Base-by-base conservation (phyloP, 2,113 vertebrate genomes). In the Rhabdomys dilectus region DNA sequence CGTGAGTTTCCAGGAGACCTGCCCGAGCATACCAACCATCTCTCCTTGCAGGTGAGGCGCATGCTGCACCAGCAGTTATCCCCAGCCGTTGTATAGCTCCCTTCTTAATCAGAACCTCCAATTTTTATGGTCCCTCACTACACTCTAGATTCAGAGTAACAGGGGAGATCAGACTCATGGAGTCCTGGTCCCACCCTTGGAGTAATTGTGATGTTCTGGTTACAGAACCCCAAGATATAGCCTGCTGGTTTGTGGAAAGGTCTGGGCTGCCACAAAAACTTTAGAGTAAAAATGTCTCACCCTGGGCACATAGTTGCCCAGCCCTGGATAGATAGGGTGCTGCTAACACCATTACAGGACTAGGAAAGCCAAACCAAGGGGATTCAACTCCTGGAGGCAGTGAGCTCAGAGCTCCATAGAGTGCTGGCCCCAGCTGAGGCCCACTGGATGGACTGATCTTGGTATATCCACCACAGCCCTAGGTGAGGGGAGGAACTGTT, bases 31-130 rank as follows among this genome's bases (percentile, higher is more conserved):
- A 99, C 99, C 81, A 99, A 99, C 36, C 99, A 99, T 92, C 99
- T 99, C 80, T 99, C 99, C 39, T 98, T 99, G 72, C 99, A 99
- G 99, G 99, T 99, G 96, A 96, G 90, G 91, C 12, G 5, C 5
- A 26, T 17, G 6, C 24, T 11, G 8, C 0, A 0, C 21, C 73
- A 11, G 5, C 1, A 0, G 76, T 62, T 31, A 10, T 19, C 73
- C 36, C 82, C 29, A 53, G 56, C 26, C 34, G 29, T 22, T 4
- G 3, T 42, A 9, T 5, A 22, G 39, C 15, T 53, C 22, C 21
- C 53, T 60, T 24, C 62, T 66, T 58, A n/a, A 22, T 36, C 48
- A 36, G 78, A 94, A 24, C 53, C 26, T 36, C 80, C 39, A 75
- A 22, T 2, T 24, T 12, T 24, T 5, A 1, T 5, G 66, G 73